Conservation (phyloP, 2,888 invertebrate genomes). For the Frankliniella fusca region DNA sequence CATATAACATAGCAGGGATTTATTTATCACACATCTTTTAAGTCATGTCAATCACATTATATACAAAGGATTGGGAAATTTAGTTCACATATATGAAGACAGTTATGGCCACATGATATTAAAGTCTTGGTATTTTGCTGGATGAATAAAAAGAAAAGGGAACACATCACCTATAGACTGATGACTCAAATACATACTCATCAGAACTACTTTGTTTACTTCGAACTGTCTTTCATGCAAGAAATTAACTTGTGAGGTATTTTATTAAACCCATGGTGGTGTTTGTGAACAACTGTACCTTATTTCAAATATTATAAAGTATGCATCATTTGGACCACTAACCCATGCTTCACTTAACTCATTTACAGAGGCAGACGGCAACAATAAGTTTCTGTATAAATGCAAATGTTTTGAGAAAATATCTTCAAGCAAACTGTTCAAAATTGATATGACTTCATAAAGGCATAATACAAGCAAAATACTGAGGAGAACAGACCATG, state of each 20-base stretch:
- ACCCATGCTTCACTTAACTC: neutral
- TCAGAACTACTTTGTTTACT: neutral
- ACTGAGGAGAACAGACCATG: neutral
- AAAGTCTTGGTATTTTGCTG: neutral
- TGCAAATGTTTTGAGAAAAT: neutral
- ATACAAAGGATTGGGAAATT: conserved; percentile 14
- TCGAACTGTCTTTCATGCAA: neutral
- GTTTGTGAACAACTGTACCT: too few species aligned
- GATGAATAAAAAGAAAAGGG: neutral
- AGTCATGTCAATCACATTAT: conserved; percentile 4
- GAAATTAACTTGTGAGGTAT: neutral
- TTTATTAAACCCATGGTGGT: neutral
- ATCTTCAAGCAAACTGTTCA: too few species aligned
- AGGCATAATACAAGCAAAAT: neutral
- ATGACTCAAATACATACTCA: neutral
- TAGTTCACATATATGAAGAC: neutral
- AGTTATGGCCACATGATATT: neutral
- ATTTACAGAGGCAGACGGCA: neutral
- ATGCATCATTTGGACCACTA: neutral
- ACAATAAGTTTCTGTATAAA: neutral
- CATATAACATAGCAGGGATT: too few species aligned
- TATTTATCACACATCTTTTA: neutral
- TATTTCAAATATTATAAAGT: too few species aligned
- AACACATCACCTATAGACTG: neutral
- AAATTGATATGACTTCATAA: too few species aligned